phyloP scores from a whole-genome alignment of 2,113 vertebrate genomes.

The Nycticorax nycticorax region DNA sequence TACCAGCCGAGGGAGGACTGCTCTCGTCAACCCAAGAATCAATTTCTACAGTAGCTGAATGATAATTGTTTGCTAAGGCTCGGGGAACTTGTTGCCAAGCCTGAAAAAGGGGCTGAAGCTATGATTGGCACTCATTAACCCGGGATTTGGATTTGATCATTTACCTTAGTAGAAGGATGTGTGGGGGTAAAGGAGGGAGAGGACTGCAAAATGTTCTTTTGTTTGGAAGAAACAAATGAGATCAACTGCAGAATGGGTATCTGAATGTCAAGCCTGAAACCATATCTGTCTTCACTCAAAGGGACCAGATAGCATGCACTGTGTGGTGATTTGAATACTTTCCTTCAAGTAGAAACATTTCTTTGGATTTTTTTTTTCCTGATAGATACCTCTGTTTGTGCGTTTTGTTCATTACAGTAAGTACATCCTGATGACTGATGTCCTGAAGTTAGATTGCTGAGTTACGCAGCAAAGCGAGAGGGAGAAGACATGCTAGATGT shows the following conservation, averaged over 20 bases:
- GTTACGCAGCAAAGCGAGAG: background rate
- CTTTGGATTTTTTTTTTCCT: background rate
- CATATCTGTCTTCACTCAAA: conserved; percentile 12
- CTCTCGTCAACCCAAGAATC: conserved; percentile 86
- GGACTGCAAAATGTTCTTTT: conserved; percentile 46
- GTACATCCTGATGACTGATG: background rate
- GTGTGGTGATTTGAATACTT: conserved; percentile 1
- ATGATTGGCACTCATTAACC: conserved; percentile 93
- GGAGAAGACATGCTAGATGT: background rate
- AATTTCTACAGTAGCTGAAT: conserved; percentile 87
- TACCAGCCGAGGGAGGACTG: conserved; percentile 83
- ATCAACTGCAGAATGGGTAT: conserved; percentile 7
- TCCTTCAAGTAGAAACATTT: background rate
- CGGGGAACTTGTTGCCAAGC: conserved; percentile 87
- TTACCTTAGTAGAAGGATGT: conserved; percentile 53
- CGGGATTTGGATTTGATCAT: conserved; percentile 73
- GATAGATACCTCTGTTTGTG: background rate
- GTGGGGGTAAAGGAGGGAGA: conserved; percentile 4
- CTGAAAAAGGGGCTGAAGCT: conserved; percentile 75
- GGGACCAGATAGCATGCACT: background rate
- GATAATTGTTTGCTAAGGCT: conserved; percentile 90
- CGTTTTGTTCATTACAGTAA: conserved; percentile 1
- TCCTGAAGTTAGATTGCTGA: background rate
- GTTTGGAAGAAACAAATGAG: conserved; percentile 65
- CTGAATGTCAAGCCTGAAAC: conserved; percentile 51